Conservation (phyloP, 2,113 vertebrate species). For the Calidris pygmaea region DNA sequence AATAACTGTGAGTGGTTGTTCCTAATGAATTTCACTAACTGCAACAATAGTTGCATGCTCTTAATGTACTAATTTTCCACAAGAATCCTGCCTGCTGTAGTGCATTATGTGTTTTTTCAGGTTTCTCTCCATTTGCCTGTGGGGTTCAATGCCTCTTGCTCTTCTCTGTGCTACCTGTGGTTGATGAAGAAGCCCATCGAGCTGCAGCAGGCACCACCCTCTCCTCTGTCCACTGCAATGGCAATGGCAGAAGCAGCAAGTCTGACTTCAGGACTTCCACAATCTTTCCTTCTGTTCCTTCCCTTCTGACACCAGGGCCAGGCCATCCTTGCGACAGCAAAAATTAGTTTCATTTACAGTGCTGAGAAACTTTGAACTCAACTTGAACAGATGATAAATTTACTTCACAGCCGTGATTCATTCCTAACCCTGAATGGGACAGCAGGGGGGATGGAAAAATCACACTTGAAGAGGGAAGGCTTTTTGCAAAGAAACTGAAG, state of each 20-base stretch:
- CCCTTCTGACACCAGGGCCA: not conserved
- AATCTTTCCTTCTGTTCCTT: not conserved
- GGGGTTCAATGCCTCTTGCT: not conserved
- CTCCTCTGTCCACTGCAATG: not conserved
- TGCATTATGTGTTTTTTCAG: not conserved
- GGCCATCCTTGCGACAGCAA: not conserved
- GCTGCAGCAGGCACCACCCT: not conserved
- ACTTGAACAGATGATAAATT: not conserved
- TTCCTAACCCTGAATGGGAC: not conserved
- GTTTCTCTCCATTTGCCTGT: not conserved
- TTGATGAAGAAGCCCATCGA: not conserved
- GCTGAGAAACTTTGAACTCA: not conserved
- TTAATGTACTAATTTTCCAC: not conserved
- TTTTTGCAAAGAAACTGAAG: not conserved
- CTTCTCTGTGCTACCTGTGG: not conserved
- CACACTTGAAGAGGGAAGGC: not conserved
- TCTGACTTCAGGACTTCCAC: not conserved
- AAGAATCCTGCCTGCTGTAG: not conserved
- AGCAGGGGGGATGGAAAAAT: not conserved
- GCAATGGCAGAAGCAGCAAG: not conserved
- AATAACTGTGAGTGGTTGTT: not conserved
- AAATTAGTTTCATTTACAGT: not conserved
- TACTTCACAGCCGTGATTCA: not conserved
- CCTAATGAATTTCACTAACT: not conserved
- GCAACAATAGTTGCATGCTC: not conserved